Evolutionary conservation across 2,797 vertebrate species (phyloP).

Genomic region (Myotis myotis): DNA sequence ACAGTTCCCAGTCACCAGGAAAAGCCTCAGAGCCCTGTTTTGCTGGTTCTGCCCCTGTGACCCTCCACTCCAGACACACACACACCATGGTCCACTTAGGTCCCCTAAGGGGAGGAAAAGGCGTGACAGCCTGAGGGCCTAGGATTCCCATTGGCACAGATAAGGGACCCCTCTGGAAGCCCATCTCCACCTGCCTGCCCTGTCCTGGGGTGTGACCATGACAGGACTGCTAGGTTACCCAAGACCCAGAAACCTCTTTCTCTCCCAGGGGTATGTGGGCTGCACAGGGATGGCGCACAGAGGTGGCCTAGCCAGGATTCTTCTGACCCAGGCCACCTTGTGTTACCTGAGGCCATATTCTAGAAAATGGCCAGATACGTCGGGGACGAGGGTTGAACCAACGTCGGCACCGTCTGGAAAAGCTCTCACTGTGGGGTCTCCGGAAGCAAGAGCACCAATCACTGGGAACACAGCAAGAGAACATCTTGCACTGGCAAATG

Average conservation of each 20-base stretch:
- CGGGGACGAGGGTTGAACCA: background rate
- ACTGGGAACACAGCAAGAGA: background rate
- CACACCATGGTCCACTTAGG: background rate
- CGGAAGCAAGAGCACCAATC: background rate
- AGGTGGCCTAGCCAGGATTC: background rate
- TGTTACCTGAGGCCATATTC: background rate
- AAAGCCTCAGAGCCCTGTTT: background rate
- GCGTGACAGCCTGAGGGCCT: fast-evolving
- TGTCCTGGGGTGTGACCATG: background rate
- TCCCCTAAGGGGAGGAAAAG: background rate
- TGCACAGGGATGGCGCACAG: background rate
- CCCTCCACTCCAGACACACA: background rate
- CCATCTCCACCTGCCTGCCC: background rate
- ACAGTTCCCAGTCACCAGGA: background rate
- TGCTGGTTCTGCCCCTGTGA: no score
- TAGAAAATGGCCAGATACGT: background rate
- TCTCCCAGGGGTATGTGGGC: background rate
- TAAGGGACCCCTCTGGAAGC: background rate
- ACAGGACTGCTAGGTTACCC: background rate
- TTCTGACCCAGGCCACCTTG: background rate
- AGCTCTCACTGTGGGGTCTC: background rate
- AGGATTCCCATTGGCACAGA: no score
- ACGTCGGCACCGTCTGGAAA: background rate
- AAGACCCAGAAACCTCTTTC: background rate
- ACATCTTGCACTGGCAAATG: no score